Conservation (phyloP, 1,140 invertebrate genomes). For the Aphelenchoides avenae region DNA sequence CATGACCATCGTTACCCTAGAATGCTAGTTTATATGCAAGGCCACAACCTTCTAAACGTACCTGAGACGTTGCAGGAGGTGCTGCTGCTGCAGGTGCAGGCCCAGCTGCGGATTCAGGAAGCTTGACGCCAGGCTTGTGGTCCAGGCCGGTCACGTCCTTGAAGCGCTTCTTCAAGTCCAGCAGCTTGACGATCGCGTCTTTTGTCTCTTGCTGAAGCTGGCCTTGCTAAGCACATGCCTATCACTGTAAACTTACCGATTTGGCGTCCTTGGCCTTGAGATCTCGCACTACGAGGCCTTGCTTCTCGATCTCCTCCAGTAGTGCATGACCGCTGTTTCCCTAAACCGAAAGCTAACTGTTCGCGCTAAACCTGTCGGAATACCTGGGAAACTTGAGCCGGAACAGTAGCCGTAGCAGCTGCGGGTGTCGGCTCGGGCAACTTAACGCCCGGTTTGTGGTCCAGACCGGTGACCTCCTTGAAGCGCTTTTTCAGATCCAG, state of each 20-base stretch:
- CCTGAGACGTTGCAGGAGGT: neutral
- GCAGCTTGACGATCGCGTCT: slow-evolving; percentile 34
- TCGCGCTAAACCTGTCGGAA: too few species aligned
- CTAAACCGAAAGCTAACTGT: too few species aligned
- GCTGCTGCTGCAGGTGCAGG: neutral
- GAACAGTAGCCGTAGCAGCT: neutral
- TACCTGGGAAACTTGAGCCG: neutral
- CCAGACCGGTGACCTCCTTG: slow-evolving; percentile 33
- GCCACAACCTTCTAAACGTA: neutral
- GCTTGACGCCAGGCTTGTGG: slow-evolving; percentile 2
- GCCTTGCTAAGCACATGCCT: neutral
- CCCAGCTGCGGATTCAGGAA: too few species aligned
- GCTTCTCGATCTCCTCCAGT: slow-evolving; percentile 22
- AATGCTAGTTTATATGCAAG: too few species aligned
- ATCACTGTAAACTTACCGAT: slow-evolving; percentile 4
- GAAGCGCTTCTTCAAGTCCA: slow-evolving; percentile 38
- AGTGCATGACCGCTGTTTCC: too few species aligned
- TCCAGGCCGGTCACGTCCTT: slow-evolving; percentile 31
- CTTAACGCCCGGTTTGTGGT: slow-evolving; percentile 34
- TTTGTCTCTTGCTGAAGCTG: slow-evolving; percentile 18
- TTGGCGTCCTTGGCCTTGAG: slow-evolving; percentile 41
- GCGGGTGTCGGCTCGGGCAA: slow-evolving; percentile 10
- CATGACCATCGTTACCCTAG: too few species aligned
- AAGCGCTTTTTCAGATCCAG: slow-evolving; percentile 42
- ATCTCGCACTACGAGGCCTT: slow-evolving; percentile 39